phyloP scores from a whole-genome alignment of 1,140 invertebrate species.

The Drosophila pandora region DNA sequence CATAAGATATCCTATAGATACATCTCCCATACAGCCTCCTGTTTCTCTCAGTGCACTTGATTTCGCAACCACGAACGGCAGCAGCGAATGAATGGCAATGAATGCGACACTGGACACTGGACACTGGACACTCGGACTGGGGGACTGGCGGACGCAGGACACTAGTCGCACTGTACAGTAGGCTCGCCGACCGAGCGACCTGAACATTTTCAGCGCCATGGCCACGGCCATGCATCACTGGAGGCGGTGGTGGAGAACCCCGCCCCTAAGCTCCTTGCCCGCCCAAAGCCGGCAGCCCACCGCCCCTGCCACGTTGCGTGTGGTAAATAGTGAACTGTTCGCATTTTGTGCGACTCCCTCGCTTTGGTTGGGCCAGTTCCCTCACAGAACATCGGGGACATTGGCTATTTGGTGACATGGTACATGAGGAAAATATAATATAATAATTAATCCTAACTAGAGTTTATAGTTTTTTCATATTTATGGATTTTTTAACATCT shows the following conservation, averaged over 20 bases:
- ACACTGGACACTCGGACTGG: neutral
- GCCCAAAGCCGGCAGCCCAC: conserved; percentile 13
- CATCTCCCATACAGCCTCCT: neutral
- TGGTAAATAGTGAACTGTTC: conserved; percentile 73
- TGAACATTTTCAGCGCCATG: conserved; percentile 70
- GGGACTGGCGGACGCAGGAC: conserved; percentile 35
- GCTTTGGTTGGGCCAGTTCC: conserved; percentile 18
- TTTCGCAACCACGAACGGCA: conserved; percentile 63
- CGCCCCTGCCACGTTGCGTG: conserved; percentile 52
- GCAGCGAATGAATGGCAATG: conserved; percentile 76
- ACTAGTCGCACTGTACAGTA: conserved; percentile 17
- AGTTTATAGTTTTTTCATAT: too few species aligned
- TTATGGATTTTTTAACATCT: too few species aligned
- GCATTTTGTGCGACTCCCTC: conserved; percentile 30
- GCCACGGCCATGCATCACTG: conserved; percentile 65
- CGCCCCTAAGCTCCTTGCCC: neutral
- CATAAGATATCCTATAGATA: neutral
- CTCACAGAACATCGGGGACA: neutral
- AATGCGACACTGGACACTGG: conserved; percentile 71
- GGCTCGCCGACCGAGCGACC: conserved; percentile 16
- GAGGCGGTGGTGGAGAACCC: neutral
- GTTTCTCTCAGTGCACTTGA: neutral
- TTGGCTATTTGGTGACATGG: neutral
- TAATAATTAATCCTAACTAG: neutral
- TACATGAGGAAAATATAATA: neutral